Conservation (phyloP, 1,140 invertebrate species). For the Ooceraea biroi region DNA sequence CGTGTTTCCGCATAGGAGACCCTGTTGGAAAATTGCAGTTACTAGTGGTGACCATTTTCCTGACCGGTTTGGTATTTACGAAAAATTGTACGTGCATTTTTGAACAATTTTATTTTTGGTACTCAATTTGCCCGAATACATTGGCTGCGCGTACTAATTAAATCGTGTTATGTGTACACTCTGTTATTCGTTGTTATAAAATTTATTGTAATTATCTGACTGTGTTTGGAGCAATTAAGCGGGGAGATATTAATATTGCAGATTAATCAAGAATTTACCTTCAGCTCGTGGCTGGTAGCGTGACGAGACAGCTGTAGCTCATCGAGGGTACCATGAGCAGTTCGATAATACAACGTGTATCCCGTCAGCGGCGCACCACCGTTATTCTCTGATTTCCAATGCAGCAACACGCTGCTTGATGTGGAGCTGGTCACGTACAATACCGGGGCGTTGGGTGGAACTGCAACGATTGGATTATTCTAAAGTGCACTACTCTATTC, state of each 20-base stretch:
- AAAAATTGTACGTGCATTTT: not conserved
- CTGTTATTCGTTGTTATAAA: not conserved
- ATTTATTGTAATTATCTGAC: not conserved
- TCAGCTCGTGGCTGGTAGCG: conserved; percentile 89
- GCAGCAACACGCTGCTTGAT: conserved; percentile 90
- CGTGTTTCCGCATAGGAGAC: conserved; percentile 90
- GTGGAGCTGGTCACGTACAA: conserved; percentile 91
- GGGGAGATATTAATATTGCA: conserved; percentile 7
- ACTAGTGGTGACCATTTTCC: not conserved
- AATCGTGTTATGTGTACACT: not conserved
- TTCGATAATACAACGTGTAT: conserved; percentile 90
- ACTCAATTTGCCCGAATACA: not conserved
- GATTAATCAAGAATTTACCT: conserved; percentile 82
- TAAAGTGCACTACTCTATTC: conserved; percentile 20
- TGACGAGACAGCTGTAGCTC: conserved; percentile 89
- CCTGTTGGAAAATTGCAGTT: conserved; percentile 78
- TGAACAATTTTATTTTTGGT: not conserved
- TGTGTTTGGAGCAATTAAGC: not conserved
- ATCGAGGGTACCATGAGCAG: conserved; percentile 88
- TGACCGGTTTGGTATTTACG: not conserved
- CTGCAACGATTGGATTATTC: conserved; percentile 79
- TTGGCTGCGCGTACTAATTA: not conserved
- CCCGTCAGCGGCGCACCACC: conserved; percentile 90
- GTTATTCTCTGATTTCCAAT: conserved; percentile 90
- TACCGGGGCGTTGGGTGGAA: conserved; percentile 90